Conservation (phyloP, 2,113 vertebrate species). For the Misgurnus anguillicaudatus region DNA sequence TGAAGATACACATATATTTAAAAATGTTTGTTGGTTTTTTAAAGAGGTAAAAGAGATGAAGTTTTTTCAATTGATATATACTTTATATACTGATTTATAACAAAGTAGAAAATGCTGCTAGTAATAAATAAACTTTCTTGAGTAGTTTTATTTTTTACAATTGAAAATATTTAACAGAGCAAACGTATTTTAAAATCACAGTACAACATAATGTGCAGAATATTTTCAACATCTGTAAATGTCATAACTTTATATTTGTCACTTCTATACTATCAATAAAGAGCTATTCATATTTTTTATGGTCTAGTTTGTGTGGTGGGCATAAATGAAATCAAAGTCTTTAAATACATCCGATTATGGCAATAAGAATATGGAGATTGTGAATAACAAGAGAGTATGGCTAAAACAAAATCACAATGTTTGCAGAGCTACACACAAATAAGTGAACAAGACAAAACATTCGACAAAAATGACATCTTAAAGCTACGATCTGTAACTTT, state of each 20-base stretch:
- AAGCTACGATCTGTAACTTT: too few relatives aligned
- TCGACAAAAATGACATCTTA: too few relatives aligned
- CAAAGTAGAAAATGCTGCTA: constrained; percentile 81
- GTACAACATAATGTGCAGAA: neutral
- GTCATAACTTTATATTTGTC: constrained; percentile 12
- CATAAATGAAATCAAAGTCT: too few relatives aligned
- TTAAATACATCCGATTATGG: too few relatives aligned
- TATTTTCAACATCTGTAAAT: too few relatives aligned
- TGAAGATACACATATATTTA: too few relatives aligned
- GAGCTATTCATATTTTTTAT: constrained; percentile 46
- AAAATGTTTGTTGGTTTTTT: neutral
- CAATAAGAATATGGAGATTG: too few relatives aligned
- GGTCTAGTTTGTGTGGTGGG: neutral
- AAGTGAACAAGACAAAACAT: too few relatives aligned
- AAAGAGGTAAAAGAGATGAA: too few relatives aligned
- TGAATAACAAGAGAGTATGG: too few relatives aligned
- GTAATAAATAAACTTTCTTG: constrained; percentile 73
- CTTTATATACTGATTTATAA: neutral
- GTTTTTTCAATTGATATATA: neutral
- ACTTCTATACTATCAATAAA: constrained; percentile 44
- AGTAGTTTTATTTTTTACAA: constrained; percentile 56
- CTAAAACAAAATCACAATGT: too few relatives aligned
- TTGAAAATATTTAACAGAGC: neutral
- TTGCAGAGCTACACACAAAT: too few relatives aligned
- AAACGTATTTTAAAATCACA: neutral